Evolutionary conservation across 2,888 invertebrate species (phyloP).

Genomic region (Coelopa pilipes): DNA sequence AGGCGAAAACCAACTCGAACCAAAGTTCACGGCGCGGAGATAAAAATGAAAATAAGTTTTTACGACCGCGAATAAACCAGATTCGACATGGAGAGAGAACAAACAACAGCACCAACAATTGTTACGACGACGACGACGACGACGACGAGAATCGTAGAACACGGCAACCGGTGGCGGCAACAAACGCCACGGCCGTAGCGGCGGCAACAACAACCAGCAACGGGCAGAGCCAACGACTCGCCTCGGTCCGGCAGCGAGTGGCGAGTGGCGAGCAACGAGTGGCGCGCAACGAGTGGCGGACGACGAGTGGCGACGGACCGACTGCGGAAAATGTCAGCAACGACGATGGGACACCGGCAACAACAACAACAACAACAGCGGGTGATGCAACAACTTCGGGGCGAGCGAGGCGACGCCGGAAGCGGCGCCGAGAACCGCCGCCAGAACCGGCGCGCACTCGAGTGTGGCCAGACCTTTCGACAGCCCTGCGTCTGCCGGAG

Average conservation of each 20-base stretch:
- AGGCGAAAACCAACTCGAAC: not conserved
- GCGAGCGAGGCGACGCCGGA: no score
- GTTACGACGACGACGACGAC: not conserved
- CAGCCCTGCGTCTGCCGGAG: not conserved
- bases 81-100: not conserved
- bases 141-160: not conserved
- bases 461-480: not conserved
- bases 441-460: not conserved
- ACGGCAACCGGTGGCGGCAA: not conserved
- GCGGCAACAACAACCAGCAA: not conserved
- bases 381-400: no score
- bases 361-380: no score
- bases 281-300: not conserved
- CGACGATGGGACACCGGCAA: no score
- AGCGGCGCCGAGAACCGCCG: not conserved
- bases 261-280: not conserved
- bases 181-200: not conserved
- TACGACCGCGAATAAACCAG: conserved; percentile 5
- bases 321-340: no score
- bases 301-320: not conserved
- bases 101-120: not conserved
- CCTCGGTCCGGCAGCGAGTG: not conserved
- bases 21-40: conserved; percentile 1
- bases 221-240: no score
- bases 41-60: not conserved